Conservation (phyloP, 2,797 vertebrate species). For the Atherinosoma microstoma region DNA sequence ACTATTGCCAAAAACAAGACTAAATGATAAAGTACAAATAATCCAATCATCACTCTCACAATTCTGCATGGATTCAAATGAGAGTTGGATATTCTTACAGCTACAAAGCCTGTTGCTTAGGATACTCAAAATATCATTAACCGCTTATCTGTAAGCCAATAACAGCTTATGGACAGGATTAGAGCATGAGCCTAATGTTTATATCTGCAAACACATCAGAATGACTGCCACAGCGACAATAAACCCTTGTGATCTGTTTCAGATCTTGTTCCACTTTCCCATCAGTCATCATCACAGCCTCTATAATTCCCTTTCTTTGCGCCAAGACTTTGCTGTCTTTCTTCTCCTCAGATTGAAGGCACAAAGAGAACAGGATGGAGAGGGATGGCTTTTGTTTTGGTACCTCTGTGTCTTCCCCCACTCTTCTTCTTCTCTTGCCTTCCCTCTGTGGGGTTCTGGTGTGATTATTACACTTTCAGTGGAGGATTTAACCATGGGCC, state of each 20-base stretch:
- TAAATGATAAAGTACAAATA: slow-evolving; percentile 16
- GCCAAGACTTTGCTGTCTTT: slow-evolving; percentile 61
- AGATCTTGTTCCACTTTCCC: slow-evolving; percentile 74
- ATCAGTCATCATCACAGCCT: slow-evolving; percentile 75
- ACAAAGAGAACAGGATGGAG: slow-evolving; percentile 83
- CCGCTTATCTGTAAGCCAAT: slow-evolving; percentile 58
- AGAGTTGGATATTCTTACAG: slow-evolving; percentile 42
- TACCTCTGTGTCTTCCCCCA: slow-evolving; percentile 75
- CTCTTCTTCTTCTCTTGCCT: slow-evolving; percentile 59
- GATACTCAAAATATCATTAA: slow-evolving; percentile 55
- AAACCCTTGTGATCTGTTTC: slow-evolving; percentile 76
- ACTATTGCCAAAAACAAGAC: slow-evolving; percentile 21
- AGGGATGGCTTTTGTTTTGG: slow-evolving; percentile 85
- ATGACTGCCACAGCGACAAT: slow-evolving; percentile 65
- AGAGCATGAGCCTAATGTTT: slow-evolving; percentile 61
- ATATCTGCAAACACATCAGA: slow-evolving; percentile 77
- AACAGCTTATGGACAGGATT: slow-evolving; percentile 70
- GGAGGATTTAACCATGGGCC: slow-evolving; percentile 89
- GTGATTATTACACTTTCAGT: slow-evolving; percentile 90
- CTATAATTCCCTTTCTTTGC: slow-evolving; percentile 76
- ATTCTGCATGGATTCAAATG: slow-evolving; percentile 28
- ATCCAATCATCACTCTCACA: slow-evolving; percentile 10
- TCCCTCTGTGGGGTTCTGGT: slow-evolving; percentile 82
- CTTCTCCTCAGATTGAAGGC: slow-evolving; percentile 68
- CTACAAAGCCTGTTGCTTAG: slow-evolving; percentile 43